Percentiles rank a stretch among this genome's conserved stretches.
phyloP scores from a whole-genome alignment of 64 coral and sea anemone species.

The Astreopora myriophthalma region DNA sequence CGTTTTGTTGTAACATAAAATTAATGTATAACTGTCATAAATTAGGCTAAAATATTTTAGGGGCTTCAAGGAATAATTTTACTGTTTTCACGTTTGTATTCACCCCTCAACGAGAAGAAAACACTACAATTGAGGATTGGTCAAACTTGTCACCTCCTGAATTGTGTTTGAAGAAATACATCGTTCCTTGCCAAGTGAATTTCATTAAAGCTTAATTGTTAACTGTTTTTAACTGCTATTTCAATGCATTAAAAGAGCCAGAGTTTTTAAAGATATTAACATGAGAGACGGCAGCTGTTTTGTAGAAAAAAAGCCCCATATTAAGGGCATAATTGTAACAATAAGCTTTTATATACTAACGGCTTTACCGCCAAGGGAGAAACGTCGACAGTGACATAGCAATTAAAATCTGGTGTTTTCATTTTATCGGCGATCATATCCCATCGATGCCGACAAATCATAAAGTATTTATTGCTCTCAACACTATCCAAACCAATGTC shows the following conservation, averaged over 20 bases:
- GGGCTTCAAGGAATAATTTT: neutral
- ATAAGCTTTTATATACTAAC: neutral
- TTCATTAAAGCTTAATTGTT: neutral
- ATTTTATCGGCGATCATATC: slow-evolving; percentile 8
- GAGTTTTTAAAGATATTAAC: neutral
- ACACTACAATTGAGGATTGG: neutral
- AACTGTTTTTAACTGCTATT: neutral
- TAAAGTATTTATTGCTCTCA: slow-evolving; percentile 40
- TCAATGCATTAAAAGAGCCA: neutral
- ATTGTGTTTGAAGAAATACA: neutral
- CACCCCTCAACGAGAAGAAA: neutral
- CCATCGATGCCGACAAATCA: neutral
- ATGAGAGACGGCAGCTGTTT: neutral
- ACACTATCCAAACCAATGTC: slow-evolving; percentile 31
- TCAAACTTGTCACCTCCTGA: neutral
- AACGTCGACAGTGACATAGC: neutral
- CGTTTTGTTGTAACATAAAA: too few relatives aligned
- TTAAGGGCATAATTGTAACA: neutral
- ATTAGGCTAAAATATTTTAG: neutral
- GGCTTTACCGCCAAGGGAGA: neutral
- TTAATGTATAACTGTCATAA: too few relatives aligned
- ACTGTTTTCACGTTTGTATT: neutral
- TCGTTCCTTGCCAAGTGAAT: neutral
- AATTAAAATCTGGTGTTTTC: slow-evolving; percentile 34
- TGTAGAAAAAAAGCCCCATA: neutral